Percentiles rank a stretch among this genome's conserved stretches.
phyloP scores from a whole-genome alignment of 2,797 vertebrate species.

The Aldrovandia affinis region DNA sequence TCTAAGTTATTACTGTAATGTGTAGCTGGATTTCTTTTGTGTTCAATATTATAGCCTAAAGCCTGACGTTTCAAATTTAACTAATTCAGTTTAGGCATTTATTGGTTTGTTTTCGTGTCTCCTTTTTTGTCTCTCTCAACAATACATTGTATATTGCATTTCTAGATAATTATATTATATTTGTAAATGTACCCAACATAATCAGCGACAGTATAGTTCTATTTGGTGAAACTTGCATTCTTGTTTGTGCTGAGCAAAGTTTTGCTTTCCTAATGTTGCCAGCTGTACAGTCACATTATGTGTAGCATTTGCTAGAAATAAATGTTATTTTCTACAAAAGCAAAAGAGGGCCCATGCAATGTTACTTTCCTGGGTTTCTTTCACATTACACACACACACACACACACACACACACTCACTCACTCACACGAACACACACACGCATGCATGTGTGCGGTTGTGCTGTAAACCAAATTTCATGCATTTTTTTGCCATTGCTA shows the following conservation, averaged over 20 bases:
- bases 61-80: conserved; percentile 62
- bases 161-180: conserved; percentile 75
- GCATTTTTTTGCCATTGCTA: neutral
- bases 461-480: neutral
- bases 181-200: conserved; percentile 73
- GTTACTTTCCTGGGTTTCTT: conserved; percentile 26
- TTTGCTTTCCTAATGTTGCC: conserved; percentile 78
- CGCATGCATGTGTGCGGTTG: neutral
- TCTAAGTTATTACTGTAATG: conserved; percentile 88
- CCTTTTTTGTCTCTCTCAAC: conserved; percentile 61
- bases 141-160: conserved; percentile 76
- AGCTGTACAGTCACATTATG: conserved; percentile 80
- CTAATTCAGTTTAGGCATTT: conserved; percentile 69
- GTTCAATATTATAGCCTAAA: conserved; percentile 32
- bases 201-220: conserved; percentile 61
- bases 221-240: conserved; percentile 65
- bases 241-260: conserved; percentile 74
- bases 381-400: neutral
- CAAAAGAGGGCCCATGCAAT: conserved; percentile 39
- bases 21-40: conserved; percentile 66
- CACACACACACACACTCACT: neutral
- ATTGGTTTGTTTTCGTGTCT: conserved; percentile 63
- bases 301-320: conserved; percentile 95
- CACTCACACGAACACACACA: too few species aligned
- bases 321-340: conserved; percentile 92